Conservation (phyloP, 2,888 invertebrate species). For the Perizoma flavofasciatum region DNA sequence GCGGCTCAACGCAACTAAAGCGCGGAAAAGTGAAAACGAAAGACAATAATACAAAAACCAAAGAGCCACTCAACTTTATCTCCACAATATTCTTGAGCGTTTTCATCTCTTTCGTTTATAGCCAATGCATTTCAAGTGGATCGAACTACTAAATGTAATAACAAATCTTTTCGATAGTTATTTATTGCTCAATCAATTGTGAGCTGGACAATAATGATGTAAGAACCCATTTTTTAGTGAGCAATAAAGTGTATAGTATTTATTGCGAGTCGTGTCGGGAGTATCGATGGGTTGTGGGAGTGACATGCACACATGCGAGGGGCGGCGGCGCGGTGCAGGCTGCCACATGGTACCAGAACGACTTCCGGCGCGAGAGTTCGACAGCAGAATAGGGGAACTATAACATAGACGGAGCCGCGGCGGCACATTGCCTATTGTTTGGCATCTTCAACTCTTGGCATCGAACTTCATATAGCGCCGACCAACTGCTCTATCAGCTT, state of each 20-base stretch:
- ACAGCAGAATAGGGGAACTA: conserved; percentile 67
- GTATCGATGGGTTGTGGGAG: conserved; percentile 12
- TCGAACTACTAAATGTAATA: conserved; percentile 23
- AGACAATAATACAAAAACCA: conserved; percentile 35
- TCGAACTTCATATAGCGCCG: conserved; percentile 60
- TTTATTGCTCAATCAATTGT: conserved; percentile 37
- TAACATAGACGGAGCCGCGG: conserved; percentile 57
- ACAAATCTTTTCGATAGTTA: conserved; percentile 31
- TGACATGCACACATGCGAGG: conserved; percentile 1
- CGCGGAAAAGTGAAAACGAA: conserved; percentile 60
- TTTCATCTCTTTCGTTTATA: conserved; percentile 7
- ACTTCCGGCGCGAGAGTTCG: conserved; percentile 69
- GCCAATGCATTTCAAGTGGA: conserved; percentile 27
- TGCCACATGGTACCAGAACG: conserved; percentile 54
- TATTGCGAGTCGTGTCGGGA: conserved; percentile 26
- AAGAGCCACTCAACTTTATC: conserved; percentile 1
- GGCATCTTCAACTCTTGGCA: conserved; percentile 81
- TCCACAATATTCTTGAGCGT: conserved; percentile 1
- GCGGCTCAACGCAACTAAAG: conserved; percentile 34
- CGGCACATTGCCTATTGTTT: conserved; percentile 79
- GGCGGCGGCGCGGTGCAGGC: conserved; percentile 13
- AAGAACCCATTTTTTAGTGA: conserved; percentile 48
- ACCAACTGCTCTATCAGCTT: conserved; percentile 71
- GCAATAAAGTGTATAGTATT: conserved; percentile 44
- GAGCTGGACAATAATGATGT: conserved; percentile 37